A percentile compares a stretch with the other conserved stretches of the same genome.
These are phyloP conservation scores for Thalassophryne amazonica DNA, from an alignment of 2,797 vertebrate genomes.

Conservation along the genomic window DNA sequence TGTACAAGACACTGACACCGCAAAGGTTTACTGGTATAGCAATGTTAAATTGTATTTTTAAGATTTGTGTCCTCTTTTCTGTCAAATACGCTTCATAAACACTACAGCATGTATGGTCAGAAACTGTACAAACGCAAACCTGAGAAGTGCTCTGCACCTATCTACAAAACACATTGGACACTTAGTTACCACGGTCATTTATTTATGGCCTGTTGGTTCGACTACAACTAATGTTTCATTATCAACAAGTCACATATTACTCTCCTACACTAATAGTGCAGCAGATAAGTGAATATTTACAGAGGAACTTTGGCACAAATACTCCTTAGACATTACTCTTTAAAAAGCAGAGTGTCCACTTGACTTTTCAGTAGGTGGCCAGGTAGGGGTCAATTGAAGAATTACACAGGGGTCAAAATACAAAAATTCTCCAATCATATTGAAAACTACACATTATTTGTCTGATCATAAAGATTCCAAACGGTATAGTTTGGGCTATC, in stretches of 20 bases:
- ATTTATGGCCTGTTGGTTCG: slow-evolving; percentile 24
- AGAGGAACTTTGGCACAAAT: too few relatives aligned
- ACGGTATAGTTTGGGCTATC: too few relatives aligned
- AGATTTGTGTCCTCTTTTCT: slow-evolving; percentile 19
- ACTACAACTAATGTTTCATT: slow-evolving; percentile 5
- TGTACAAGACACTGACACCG: slow-evolving; percentile 56
- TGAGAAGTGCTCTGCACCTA: slow-evolving; percentile 64
- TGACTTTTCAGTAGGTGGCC: too few relatives aligned
- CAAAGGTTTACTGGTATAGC: slow-evolving; percentile 28
- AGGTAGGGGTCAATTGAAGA: too few relatives aligned
- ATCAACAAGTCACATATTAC: slow-evolving; percentile 3
- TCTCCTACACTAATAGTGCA: slow-evolving; percentile 36
- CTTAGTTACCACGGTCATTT: slow-evolving; percentile 20
- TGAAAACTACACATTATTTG: too few relatives aligned
- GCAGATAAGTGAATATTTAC: too few relatives aligned
- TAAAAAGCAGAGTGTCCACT: too few relatives aligned
- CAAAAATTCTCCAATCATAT: too few relatives aligned
- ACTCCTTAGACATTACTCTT: too few relatives aligned
- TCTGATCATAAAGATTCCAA: too few relatives aligned
- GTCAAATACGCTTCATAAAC: slow-evolving; percentile 22
- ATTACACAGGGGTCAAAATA: too few relatives aligned
- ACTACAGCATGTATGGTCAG: slow-evolving; percentile 19
- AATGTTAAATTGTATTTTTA: slow-evolving; percentile 18
- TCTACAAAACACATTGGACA: slow-evolving; percentile 2
- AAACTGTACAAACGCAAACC: slow-evolving; percentile 62